Evolutionary conservation across 2,113 vertebrate species (phyloP).

Genomic region (Aspiorhynchus laticeps): DNA sequence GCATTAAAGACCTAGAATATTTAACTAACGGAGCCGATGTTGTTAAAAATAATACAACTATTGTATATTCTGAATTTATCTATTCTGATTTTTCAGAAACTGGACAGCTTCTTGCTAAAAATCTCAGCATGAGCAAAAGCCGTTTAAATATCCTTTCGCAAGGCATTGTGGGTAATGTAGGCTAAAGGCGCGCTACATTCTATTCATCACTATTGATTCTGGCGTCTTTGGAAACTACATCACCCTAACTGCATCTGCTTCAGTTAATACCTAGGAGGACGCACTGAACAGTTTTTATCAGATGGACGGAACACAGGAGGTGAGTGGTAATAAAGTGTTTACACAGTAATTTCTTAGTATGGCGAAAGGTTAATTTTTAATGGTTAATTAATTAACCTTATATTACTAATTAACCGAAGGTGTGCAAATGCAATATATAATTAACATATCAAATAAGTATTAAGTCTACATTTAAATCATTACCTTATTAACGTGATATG

Average conservation of each 20-base stretch:
- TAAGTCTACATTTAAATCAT: not conserved
- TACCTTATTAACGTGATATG: not conserved
- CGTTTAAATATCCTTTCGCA: slow-evolving; percentile 46
- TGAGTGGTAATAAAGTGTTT: not conserved
- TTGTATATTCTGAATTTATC: not conserved
- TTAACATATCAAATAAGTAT: not conserved
- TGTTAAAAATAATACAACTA: not conserved
- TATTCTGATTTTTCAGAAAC: not conserved
- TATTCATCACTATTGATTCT: too few species aligned
- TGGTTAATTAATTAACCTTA: not conserved
- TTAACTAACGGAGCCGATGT: not conserved
- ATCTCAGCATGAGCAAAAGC: slow-evolving; percentile 47
- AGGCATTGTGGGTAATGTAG: slow-evolving; percentile 67
- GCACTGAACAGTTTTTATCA: not conserved
- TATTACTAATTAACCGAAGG: not conserved
- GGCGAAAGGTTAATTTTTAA: not conserved
- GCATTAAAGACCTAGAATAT: not conserved
- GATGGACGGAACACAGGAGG: not conserved
- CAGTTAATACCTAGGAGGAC: slow-evolving; percentile 1
- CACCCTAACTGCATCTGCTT: slow-evolving; percentile 10
- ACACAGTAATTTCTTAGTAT: not conserved
- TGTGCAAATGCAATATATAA: not conserved
- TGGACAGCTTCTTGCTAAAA: not conserved
- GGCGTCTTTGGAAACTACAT: slow-evolving; percentile 63
- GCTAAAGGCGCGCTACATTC: not conserved